Evolutionary conservation across 2,797 vertebrate genomes (phyloP), one percentile per base, ranked within the genome.

Genomic region (Mycteria americana): DNA sequence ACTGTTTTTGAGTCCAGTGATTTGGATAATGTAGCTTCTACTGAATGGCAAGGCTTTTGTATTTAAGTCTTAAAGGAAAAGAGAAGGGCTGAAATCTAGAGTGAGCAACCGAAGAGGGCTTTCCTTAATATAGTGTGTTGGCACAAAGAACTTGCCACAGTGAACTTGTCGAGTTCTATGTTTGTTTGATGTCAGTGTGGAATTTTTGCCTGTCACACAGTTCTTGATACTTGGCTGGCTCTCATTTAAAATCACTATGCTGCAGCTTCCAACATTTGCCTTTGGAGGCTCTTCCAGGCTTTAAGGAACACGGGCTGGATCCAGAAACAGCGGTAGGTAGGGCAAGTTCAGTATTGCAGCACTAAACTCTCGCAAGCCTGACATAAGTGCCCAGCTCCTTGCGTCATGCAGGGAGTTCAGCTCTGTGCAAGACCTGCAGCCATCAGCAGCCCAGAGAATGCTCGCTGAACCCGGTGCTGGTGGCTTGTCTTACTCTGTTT

Each of bases 291-390:
- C 17, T 75, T 84, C 22, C 53, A 86, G 81, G 43, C 73, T 92
- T 59, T 18, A 9, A 88, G 86, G 73, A 92, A 30, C 50, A 11
- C 0, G 3, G 63, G 25, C 81, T 87, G 93, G n/a, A 27, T 48
- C 25, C 2, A 4, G 46, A 56, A 50, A 0, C 0, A 2, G 35
- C 3, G 5, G 54, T 3, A 25, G 31, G 70, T 50, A 28, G 60
- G 74, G 70, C 17, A 84, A 23, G 63, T 37, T n/a, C 65, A 45
- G 12, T 53, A n/a, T 8, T 82, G 89, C 77, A 89, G 69, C 79
- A 62, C 22, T 10, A 14, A 83, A 37, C 64, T 85, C 72, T 75
- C 1, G 5, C 18, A 56, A 79, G 50, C 53, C 72, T 78, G 92
- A 53, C 79, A 1, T 21, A 31, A 46, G n/a, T n/a, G 59, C 79